Evolutionary conservation across 2,888 invertebrate genomes (phyloP).

Genomic region (Rhynchonema sp.): DNA sequence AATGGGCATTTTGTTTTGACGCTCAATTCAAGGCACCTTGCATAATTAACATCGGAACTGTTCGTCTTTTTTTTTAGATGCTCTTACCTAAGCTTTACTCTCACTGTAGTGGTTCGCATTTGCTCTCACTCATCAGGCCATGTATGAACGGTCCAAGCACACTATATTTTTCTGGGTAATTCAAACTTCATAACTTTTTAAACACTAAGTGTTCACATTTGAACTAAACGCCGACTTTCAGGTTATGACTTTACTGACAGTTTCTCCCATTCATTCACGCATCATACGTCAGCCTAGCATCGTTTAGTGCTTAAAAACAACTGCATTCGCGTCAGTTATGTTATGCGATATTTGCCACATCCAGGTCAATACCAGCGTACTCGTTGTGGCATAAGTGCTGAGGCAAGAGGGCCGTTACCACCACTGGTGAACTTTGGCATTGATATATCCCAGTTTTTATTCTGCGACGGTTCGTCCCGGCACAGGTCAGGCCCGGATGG

Average conservation of each 20-base stretch:
- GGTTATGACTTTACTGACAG: conserved; percentile 6
- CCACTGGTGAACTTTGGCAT: no score
- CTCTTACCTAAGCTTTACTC: conserved; percentile 23
- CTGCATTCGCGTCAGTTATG: conserved; percentile 3
- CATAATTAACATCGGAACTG: no score
- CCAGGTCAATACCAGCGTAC: conserved; percentile 1
- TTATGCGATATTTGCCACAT: conserved; percentile 7
- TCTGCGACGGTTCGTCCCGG: no score
- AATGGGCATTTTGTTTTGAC: conserved; percentile 29
- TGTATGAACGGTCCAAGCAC: conserved; percentile 19
- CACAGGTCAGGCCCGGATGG: no score
- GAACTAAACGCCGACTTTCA: no score
- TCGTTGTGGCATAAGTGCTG: conserved; percentile 6
- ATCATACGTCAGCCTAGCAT: conserved; percentile 1
- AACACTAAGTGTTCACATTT: no score
- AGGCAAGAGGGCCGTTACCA: neutral
- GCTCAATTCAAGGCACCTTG: no score
- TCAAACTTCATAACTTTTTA: no score
- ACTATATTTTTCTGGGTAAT: conserved; percentile 6
- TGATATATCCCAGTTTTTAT: no score
- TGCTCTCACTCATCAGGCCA: conserved; percentile 24
- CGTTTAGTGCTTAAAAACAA: conserved; percentile 5
- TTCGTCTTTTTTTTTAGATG: no score
- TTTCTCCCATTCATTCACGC: neutral
- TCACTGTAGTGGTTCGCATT: conserved; percentile 32